phyloP scores from a whole-genome alignment of 2,797 vertebrate species.

The Gymnodraco acuticeps region DNA sequence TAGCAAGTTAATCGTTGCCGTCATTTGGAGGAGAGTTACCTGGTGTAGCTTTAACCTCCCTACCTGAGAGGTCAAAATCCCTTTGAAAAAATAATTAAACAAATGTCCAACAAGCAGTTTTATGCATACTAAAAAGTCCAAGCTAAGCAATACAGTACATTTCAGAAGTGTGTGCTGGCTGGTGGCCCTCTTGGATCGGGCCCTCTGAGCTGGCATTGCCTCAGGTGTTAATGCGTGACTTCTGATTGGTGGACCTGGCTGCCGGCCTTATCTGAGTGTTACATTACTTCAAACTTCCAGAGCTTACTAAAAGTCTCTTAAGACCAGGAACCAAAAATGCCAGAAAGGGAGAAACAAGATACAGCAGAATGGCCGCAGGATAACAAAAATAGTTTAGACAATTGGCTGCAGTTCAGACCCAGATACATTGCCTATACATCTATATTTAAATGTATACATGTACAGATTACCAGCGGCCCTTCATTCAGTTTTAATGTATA shows the following conservation, averaged over 20 bases:
- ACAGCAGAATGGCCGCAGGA: neutral
- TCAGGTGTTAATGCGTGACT: conserved; percentile 30
- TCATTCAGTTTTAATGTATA: conserved; percentile 1
- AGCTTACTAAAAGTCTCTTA: conserved; percentile 9
- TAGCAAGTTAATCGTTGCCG: neutral
- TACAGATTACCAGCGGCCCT: neutral
- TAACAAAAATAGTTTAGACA: neutral
- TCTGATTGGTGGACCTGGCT: conserved; percentile 43
- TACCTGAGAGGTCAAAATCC: neutral
- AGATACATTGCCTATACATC: neutral
- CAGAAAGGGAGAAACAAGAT: conserved; percentile 2
- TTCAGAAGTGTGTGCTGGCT: conserved; percentile 25
- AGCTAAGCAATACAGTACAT: conserved; percentile 3
- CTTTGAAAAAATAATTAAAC: neutral
- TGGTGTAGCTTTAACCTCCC: neutral
- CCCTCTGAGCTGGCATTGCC: conserved; percentile 13
- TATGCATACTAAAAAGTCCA: conserved; percentile 1
- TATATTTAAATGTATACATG: neutral
- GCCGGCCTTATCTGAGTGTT: conserved; percentile 28
- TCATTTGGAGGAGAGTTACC: neutral
- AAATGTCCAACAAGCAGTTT: neutral
- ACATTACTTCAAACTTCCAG: conserved; percentile 27
- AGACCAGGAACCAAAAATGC: conserved; percentile 21
- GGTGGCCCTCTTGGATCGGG: conserved; percentile 19
- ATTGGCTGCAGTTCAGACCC: neutral